Conservation (phyloP, 2,888 invertebrate species). For the Notodonta ziczac region DNA sequence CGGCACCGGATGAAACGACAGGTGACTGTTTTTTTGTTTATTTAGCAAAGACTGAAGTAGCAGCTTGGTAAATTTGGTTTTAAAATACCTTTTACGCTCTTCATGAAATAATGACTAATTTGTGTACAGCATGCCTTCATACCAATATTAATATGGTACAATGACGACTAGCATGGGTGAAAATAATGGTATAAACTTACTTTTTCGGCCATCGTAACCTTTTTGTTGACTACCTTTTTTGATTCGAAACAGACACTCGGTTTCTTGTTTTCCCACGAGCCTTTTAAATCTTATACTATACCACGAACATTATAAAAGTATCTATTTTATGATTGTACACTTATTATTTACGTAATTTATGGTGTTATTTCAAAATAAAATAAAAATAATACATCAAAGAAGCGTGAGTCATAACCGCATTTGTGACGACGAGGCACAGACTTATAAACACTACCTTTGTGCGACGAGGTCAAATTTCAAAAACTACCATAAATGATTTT, state of each 20-base stretch:
- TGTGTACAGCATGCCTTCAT: too few relatives aligned
- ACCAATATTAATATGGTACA: not conserved
- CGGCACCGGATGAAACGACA: slow-evolving; percentile 36
- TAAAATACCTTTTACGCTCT: too few relatives aligned
- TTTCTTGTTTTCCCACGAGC: slow-evolving; percentile 8
- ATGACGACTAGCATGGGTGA: not conserved
- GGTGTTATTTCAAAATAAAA: slow-evolving; percentile 43
- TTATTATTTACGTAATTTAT: slow-evolving; percentile 31
- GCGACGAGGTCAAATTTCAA: slow-evolving; percentile 24
- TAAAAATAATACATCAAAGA: slow-evolving; percentile 37
- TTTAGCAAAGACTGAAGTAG: not conserved
- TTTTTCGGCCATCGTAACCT: slow-evolving; percentile 61
- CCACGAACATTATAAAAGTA: slow-evolving; percentile 23
- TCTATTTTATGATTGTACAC: slow-evolving; percentile 27
- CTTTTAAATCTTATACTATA: slow-evolving; percentile 21
- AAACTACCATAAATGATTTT: slow-evolving; percentile 23
- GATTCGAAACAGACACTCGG: slow-evolving; percentile 31
- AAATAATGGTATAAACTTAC: slow-evolving; percentile 42
- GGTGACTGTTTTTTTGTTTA: slow-evolving; percentile 39
- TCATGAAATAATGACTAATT: too few relatives aligned
- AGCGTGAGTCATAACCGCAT: slow-evolving; percentile 32
- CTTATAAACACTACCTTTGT: not conserved
- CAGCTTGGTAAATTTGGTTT: too few relatives aligned
- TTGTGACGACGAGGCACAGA: too few relatives aligned
- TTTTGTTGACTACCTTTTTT: slow-evolving; percentile 27